Base-by-base conservation (phyloP, 2,797 vertebrate species). In the Scyliorhinus canicula region DNA sequence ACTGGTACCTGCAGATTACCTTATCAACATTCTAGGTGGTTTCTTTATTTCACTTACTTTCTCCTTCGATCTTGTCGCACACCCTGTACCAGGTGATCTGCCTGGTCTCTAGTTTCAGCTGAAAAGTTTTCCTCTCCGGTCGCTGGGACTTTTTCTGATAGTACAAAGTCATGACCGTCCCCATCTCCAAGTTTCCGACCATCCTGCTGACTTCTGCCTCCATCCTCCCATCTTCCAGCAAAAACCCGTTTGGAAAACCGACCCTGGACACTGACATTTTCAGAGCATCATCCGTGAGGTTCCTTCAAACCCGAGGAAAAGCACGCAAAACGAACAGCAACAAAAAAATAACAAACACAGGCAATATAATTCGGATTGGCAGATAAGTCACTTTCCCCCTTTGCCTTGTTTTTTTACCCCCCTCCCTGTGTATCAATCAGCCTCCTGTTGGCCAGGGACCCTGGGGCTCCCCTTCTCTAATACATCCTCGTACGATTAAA, bases 131-230 rank as follows among this genome's bases (percentile, higher is more conserved):
- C 90, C 98, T 97, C 96, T 98, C 98, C 0, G 98, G 98, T 88
- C 97, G 96, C 96, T 98, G 98, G 0, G 98, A 98, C 95, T 98
- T 98, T 96, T 98, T 98, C 97, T 98, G 98, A 95, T 98, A 98
- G 97, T 98, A 98, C 65, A 98, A 57, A 21, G 98, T 98, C 97
- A 98, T 97, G 55, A 98, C 97, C 0, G 98, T 98, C 79, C 98
- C 98, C 95, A 97, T 97, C 96, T 98, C 98, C 96, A 98, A 96
- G 96, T 97, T 97, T 96, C 97, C 97, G 79, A 98, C 97, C 35
- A 97, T 96, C 95, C 98, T 97, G 1, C 96, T 96, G 96, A 98
- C 97, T 96, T 98, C 98, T 96, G 96, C 95, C 96, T 97, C 96
- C 96, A 96, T 95, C 95, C 96, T 96, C 47, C 65, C 50, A 93